phyloP scores from a whole-genome alignment of 2,888 invertebrate genomes.

The Hydroisotoma schaefferi region DNA sequence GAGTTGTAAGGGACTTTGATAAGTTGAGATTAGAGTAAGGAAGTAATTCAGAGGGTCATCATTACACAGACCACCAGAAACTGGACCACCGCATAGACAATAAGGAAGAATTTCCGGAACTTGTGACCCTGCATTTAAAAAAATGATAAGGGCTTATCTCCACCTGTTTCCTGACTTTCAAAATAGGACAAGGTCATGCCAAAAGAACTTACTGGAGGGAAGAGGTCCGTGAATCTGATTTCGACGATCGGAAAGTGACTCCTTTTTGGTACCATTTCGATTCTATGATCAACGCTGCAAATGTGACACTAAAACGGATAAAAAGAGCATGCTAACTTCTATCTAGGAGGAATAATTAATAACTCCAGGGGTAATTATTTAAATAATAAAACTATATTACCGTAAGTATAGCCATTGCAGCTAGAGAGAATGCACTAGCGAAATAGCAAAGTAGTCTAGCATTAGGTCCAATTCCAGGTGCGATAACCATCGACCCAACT shows the following conservation, averaged over 20 bases:
- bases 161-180: not conserved
- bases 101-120: constrained; percentile 23
- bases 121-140: constrained; percentile 13
- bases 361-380: not conserved
- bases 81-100: constrained; percentile 18
- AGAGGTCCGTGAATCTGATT: constrained; percentile 24
- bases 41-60: constrained; percentile 13
- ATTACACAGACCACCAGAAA: constrained; percentile 24
- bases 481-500: constrained; percentile 26
- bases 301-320: constrained; percentile 18
- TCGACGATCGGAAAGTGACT: constrained; percentile 25
- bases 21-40: no score
- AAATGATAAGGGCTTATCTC: not conserved
- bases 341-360: not conserved
- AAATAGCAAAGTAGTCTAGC: constrained; percentile 18
- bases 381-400: constrained; percentile 7
- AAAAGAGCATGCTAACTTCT: no score
- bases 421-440: constrained; percentile 22
- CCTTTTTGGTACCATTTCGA: constrained; percentile 20
- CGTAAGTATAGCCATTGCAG: constrained; percentile 29
- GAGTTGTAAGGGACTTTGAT: no score
- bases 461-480: constrained; percentile 13
- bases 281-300: constrained; percentile 12
- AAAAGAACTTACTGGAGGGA: constrained; percentile 21
- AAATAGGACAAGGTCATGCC: no score